phyloP scores from a whole-genome alignment of 2,888 invertebrate genomes.

The Allolobophora icterica region DNA sequence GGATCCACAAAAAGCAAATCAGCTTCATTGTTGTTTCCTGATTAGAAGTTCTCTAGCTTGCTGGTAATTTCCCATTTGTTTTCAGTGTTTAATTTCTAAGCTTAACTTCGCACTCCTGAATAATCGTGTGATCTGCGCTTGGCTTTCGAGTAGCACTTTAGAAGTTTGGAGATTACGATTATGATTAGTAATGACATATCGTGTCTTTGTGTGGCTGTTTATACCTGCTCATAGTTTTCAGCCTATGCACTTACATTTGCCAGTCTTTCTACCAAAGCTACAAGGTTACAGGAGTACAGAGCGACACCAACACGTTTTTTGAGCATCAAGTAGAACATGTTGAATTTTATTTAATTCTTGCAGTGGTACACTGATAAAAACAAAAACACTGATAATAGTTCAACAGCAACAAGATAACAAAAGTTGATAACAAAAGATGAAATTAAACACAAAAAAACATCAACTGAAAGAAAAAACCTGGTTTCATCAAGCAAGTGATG shows the following conservation, averaged over 20 bases:
- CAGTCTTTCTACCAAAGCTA: background rate
- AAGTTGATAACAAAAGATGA: constrained; percentile 2
- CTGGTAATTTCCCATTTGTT: too few species aligned
- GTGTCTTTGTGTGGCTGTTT: too few species aligned
- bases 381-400: background rate
- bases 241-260: background rate
- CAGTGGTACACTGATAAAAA: constrained; percentile 3
- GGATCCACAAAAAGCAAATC: too few species aligned
- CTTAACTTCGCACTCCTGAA: too few species aligned
- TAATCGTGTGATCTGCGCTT: too few species aligned
- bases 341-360: background rate
- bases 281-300: background rate
- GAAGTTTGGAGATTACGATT: too few species aligned
- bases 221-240: background rate
- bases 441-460: background rate
- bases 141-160: too few species aligned
- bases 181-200: too few species aligned
- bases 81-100: too few species aligned
- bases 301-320: background rate
- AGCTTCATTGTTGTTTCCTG: too few species aligned
- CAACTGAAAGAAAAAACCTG: background rate
- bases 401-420: constrained; percentile 10
- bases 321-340: background rate
- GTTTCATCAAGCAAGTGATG: background rate
- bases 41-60: too few species aligned